A percentile compares a stretch with the other conserved stretches of the same genome.
Evolutionary conservation across 2,888 invertebrate genomes (phyloP).

Genomic region (Ochlodes sylvanus): DNA sequence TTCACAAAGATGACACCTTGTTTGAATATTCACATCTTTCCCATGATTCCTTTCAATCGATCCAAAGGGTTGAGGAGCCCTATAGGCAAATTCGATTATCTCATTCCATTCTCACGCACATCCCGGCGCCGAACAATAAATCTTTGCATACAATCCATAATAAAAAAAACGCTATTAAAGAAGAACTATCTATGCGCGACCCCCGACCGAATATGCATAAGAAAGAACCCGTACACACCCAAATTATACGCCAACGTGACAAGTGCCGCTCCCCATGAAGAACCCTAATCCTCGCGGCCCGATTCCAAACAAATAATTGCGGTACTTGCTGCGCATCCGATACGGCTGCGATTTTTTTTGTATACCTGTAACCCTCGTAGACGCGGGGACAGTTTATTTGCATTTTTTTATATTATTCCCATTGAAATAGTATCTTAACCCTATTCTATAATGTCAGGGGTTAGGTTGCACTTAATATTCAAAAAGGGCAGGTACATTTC

Average conservation of each 20-base stretch:
- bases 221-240: constrained; percentile 74
- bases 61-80: constrained; percentile 76
- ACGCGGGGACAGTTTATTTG: constrained; percentile 84
- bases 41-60: constrained; percentile 73
- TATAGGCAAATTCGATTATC: constrained; percentile 85
- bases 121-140: constrained; percentile 77
- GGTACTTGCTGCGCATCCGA: constrained; percentile 61
- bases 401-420: constrained; percentile 81
- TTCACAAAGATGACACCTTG: constrained; percentile 84
- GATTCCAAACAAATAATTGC: constrained; percentile 54
- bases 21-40: constrained; percentile 83
- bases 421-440: constrained; percentile 84
- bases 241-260: constrained; percentile 83
- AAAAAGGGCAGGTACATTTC: constrained; percentile 86
- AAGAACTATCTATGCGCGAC: constrained; percentile 78
- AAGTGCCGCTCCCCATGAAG: constrained; percentile 72
- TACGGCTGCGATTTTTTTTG: constrained; percentile 73
- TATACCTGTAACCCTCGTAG: constrained; percentile 75
- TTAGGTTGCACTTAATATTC: constrained; percentile 86
- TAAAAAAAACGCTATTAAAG: constrained; percentile 81
- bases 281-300: constrained; percentile 51
- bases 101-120: constrained; percentile 81
- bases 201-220: constrained; percentile 79
- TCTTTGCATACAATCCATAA: constrained; percentile 80
- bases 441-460: constrained; percentile 84